A percentile compares a stretch with the other conserved stretches of the same genome.
Conservation (phyloP, 2,888 invertebrate species). For the Noctua pronuba region DNA sequence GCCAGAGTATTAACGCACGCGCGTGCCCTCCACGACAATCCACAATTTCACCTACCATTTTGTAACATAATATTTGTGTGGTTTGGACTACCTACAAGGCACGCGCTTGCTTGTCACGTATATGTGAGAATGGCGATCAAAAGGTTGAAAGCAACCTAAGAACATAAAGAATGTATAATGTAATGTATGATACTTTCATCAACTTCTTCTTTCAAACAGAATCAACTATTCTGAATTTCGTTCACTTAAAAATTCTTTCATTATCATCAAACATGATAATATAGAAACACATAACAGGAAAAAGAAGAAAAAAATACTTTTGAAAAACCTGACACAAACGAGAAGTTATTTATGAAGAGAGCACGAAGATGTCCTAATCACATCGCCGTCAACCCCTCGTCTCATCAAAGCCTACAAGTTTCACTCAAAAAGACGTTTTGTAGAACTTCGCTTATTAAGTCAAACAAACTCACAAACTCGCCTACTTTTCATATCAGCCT, state of each 20-base stretch:
- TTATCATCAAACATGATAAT: not conserved
- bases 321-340: conserved; percentile 35
- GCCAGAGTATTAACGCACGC: too few relatives aligned
- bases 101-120: too few relatives aligned
- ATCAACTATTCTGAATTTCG: not conserved
- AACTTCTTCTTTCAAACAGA: not conserved
- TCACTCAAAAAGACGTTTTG: conserved; percentile 85
- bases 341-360: conserved; percentile 61
- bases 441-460: conserved; percentile 87
- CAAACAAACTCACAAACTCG: conserved; percentile 76
- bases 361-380: conserved; percentile 76
- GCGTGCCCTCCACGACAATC: too few relatives aligned
- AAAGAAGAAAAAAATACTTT: not conserved
- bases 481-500: conserved; percentile 86
- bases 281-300: not conserved
- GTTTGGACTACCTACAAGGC: too few relatives aligned
- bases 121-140: too few relatives aligned
- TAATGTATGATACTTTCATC: not conserved
- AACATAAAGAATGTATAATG: not conserved
- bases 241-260: not conserved
- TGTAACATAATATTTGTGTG: too few relatives aligned
- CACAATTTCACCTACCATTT: too few relatives aligned
- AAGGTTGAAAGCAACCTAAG: not conserved
- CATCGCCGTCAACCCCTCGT: conserved; percentile 74
- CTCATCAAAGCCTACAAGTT: conserved; percentile 84